Evolutionary conservation across 92 coral and sea anemone species (phyloP).

Genomic region (Heteractis magnifica): DNA sequence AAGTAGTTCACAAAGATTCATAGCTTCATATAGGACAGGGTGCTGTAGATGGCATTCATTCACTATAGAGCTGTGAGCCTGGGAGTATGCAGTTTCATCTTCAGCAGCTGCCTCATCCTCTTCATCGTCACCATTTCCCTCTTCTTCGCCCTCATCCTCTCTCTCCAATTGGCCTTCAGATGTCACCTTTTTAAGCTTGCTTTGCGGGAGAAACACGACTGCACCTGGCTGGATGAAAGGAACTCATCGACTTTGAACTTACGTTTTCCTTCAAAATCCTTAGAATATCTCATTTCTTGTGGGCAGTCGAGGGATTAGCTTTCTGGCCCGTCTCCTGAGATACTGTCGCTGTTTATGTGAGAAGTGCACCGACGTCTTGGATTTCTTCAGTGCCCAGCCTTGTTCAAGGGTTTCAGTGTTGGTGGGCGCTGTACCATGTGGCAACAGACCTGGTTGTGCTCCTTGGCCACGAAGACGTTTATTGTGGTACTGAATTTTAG

Average conservation of each 20-base stretch:
- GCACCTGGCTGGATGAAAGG: slow-evolving; percentile 29
- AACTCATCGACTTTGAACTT: slow-evolving; percentile 33
- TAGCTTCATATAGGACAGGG: slow-evolving; percentile 11
- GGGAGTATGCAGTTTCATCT: background rate
- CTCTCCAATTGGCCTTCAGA: background rate
- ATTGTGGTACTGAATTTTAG: slow-evolving; percentile 28
- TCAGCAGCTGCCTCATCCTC: slow-evolving; percentile 5
- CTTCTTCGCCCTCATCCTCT: background rate
- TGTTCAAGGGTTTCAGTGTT: slow-evolving; percentile 8
- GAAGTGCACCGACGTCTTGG: slow-evolving; percentile 1
- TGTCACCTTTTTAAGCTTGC: background rate
- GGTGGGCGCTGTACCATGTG: background rate
- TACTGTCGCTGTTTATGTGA: slow-evolving; percentile 1
- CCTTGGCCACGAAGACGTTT: slow-evolving; percentile 31
- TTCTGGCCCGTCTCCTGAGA: slow-evolving; percentile 27
- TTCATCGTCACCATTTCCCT: background rate
- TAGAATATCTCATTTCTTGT: slow-evolving; percentile 41
- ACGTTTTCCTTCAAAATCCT: slow-evolving; percentile 29
- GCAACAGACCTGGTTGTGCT: slow-evolving; percentile 2
- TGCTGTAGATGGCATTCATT: slow-evolving; percentile 10
- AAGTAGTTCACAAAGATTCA: slow-evolving; percentile 10
- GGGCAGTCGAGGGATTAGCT: slow-evolving; percentile 15
- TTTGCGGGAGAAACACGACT: slow-evolving; percentile 10
- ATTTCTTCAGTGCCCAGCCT: slow-evolving; percentile 19
- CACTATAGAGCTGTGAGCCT: background rate